Evolutionary conservation across 2,113 vertebrate genomes (phyloP).

Genomic region (Puffinus mauretanicus): DNA sequence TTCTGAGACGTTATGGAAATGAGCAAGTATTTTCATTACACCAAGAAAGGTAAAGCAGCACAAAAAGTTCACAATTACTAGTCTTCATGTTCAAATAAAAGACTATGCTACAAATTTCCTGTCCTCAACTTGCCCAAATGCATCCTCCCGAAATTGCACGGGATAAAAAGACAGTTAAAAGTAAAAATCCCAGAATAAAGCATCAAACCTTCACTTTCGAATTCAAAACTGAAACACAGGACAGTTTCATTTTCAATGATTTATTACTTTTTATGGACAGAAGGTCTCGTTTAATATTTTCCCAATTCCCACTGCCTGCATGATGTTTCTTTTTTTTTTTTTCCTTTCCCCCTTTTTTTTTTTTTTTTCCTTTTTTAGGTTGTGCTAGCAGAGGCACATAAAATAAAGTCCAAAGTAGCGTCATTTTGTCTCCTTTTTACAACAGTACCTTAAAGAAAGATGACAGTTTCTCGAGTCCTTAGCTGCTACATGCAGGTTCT

Average conservation of each 20-base stretch:
- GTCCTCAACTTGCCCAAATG: conserved; percentile 48
- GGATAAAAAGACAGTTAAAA: conserved; percentile 28
- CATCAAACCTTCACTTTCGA: conserved; percentile 70
- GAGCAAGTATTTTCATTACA: conserved; percentile 52
- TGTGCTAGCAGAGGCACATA: conserved; percentile 68
- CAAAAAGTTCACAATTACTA: conserved; percentile 57
- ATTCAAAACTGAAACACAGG: conserved; percentile 72
- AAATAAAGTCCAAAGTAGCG: conserved; percentile 71
- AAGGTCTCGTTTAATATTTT: conserved; percentile 70
- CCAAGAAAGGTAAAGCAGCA: conserved; percentile 58
- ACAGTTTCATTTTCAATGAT: conserved; percentile 74
- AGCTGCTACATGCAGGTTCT: conserved; percentile 84
- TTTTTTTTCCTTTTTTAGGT: not conserved
- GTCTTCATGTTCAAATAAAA: conserved; percentile 36
- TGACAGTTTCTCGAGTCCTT: conserved; percentile 72
- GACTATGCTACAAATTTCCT: conserved; percentile 25
- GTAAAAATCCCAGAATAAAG: conserved; percentile 61
- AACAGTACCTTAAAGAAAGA: conserved; percentile 77
- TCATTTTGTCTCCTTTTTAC: conserved; percentile 71
- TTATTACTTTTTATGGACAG: conserved; percentile 68
- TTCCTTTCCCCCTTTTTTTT: too few species aligned
- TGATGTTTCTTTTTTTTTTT: not conserved
- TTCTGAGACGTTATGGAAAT: conserved; percentile 61
- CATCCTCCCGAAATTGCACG: conserved; percentile 36
- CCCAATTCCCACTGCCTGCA: conserved; percentile 58